Evolutionary conservation across 2,888 invertebrate species (phyloP).

Genomic region (Geotrupes spiniger): DNA sequence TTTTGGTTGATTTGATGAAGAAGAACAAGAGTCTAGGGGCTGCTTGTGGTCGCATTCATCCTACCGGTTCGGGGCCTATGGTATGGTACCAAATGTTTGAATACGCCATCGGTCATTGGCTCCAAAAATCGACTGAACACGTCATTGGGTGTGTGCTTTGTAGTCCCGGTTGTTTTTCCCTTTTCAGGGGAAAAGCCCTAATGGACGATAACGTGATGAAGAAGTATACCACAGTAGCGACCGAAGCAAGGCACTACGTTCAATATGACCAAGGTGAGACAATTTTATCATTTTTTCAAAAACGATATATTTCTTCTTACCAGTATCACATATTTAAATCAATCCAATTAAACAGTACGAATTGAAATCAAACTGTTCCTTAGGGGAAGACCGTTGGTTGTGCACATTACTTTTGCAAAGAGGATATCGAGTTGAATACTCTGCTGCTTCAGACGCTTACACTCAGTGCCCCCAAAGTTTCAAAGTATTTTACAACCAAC

Average conservation of each 20-base stretch:
- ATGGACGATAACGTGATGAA: constrained; percentile 91
- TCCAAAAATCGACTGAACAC: constrained; percentile 90
- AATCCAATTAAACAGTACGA: too few species aligned
- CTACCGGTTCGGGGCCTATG: constrained; percentile 64
- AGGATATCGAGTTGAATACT: constrained; percentile 90
- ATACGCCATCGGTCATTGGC: constrained; percentile 90
- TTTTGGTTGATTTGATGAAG: constrained; percentile 83
- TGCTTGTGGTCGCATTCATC: constrained; percentile 88
- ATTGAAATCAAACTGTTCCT: constrained; percentile 2
- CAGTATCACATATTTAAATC: too few species aligned
- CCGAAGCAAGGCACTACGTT: constrained; percentile 80
- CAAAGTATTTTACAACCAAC: constrained; percentile 90
- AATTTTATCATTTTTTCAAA: too few species aligned
- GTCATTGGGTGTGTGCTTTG: constrained; percentile 87
- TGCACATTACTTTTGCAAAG: constrained; percentile 89
- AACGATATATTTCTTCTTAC: too few species aligned
- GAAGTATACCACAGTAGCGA: constrained; percentile 77
- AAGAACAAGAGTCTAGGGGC: constrained; percentile 76
- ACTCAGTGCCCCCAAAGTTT: constrained; percentile 93
- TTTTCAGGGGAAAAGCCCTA: constrained; percentile 82
- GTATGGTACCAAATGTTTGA: constrained; percentile 69
- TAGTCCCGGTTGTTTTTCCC: constrained; percentile 88
- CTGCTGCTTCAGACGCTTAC: constrained; percentile 91
- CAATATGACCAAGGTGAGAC: constrained; percentile 84
- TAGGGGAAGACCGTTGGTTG: constrained; percentile 94